Base-by-base conservation (phyloP, 2,888 invertebrate species). In the Stegana nigrithorax region DNA sequence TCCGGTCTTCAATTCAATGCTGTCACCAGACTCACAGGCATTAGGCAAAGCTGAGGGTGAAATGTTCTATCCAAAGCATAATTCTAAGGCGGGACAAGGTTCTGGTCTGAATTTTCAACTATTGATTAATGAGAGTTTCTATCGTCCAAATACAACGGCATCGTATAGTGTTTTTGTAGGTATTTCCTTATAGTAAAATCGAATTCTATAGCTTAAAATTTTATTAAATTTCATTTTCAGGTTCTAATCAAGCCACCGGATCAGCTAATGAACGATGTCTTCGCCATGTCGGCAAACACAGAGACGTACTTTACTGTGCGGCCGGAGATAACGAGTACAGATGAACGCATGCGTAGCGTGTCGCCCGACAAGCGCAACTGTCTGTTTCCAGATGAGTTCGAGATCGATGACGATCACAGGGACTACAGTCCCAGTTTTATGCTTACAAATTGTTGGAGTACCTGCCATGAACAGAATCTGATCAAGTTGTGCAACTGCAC, bases 1-100 rank as follows among this genome's bases (percentile, higher is more conserved):
- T 67, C 83, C 86, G 68, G 78, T 87, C 0, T 87, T 87, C 73
- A 87, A 87, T 71, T 87, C 87, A 2, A 82, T 77, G 25, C 21
- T 79, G 2, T 76, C 80, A 0, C 51, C 42, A 0, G 39, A 21
- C 0, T 73, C 74, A 0, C 32, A 19, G 4, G 47, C 19, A 3
- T 70, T 82, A 5, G 58, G 60, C 4, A 4, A 67, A 29, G 60
- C 53, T 0, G 62, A 60, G 8, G 75, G 72, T 0, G 17, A 23
- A 4, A 21, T 63, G 0, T 82, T 65, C 47, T 84, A 83, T 69
- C 83, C 83, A 0, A 73, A 58, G 57, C 81, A 81, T 14, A 81
- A 74, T 27, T 73, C 81, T 2, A 78, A 76, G 55, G 78, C 83
- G 0, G 83, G 83, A 0, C 80, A 81, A 45, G 51, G 67, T 2